Evolutionary conservation across 2,888 invertebrate species (phyloP).

Genomic region (Eulithis testata): DNA sequence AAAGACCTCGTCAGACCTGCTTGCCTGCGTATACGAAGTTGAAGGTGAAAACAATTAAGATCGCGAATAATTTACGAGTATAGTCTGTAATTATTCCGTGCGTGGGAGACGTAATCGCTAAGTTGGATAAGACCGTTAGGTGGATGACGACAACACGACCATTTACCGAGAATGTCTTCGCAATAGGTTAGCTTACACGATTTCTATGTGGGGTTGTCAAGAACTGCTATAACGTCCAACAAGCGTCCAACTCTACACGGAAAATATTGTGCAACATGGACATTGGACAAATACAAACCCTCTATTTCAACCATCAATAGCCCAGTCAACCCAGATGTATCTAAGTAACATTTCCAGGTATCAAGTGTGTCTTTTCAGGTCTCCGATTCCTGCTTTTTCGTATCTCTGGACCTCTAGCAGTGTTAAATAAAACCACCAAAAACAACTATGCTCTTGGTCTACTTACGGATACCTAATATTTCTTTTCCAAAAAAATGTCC

Average conservation of each 20-base stretch:
- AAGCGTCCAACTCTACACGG: neutral
- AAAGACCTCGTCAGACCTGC: conserved; percentile 49
- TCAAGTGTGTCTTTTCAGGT: too few relatives aligned
- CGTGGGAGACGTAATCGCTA: conserved; percentile 18
- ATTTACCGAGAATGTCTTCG: conserved; percentile 4
- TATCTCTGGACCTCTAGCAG: too few relatives aligned
- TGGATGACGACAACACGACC: conserved; percentile 11
- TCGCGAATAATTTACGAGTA: conserved; percentile 21
- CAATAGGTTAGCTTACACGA: conserved; percentile 3
- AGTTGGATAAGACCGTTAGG: conserved; percentile 19
- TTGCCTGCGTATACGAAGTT: conserved; percentile 47
- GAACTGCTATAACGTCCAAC: neutral
- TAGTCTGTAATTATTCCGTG: conserved; percentile 26
- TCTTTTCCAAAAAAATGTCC: neutral
- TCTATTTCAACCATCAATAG: too few relatives aligned
- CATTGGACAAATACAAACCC: neutral
- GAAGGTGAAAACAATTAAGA: conserved; percentile 23
- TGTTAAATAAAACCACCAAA: neutral
- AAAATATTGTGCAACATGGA: neutral
- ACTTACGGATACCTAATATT: neutral
- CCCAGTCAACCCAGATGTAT: too few relatives aligned
- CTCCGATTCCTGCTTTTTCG: too few relatives aligned
- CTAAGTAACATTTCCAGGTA: too few relatives aligned
- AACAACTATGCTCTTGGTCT: neutral
- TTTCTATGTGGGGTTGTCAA: neutral